Evolutionary conservation across 2,113 vertebrate species (phyloP).

Genomic region (Dendrocopos noguchii): DNA sequence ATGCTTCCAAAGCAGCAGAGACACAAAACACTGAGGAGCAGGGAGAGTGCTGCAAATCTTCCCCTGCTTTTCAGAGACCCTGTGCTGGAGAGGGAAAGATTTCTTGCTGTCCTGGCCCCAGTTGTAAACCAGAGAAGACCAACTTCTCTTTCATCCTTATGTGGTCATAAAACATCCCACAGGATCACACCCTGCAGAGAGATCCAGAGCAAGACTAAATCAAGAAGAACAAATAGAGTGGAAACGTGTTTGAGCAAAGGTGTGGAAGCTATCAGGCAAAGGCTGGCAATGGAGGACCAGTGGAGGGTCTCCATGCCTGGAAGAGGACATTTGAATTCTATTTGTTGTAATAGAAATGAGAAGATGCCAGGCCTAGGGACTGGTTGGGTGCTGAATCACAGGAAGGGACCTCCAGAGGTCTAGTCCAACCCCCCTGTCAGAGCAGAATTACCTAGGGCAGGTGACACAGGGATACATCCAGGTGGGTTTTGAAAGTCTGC

Average conservation of each 20-base stretch:
- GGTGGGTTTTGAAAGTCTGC: no score
- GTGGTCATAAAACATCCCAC: background rate
- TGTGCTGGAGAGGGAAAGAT: background rate
- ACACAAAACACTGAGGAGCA: background rate
- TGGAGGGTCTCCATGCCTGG: background rate
- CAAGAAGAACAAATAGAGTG: background rate
- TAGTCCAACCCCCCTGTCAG: no score
- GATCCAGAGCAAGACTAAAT: background rate
- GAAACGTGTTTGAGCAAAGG: background rate
- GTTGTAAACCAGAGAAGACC: background rate
- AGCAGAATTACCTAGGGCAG: no score
- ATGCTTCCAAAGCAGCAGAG: background rate
- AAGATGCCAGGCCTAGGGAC: background rate
- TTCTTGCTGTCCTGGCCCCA: background rate
- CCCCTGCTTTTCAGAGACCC: background rate
- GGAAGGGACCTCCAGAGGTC: no score
- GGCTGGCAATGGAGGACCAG: background rate
- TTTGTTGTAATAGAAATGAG: background rate
- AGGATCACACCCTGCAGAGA: background rate
- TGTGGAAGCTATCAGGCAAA: background rate
- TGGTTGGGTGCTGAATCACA: background rate
- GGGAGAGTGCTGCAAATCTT: background rate
- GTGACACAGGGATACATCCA: no score
- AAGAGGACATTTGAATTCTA: background rate
- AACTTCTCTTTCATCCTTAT: constrained; percentile 14